Base-by-base conservation (phyloP, 1,140 invertebrate genomes). In the Pseudomyrmex concolor region DNA sequence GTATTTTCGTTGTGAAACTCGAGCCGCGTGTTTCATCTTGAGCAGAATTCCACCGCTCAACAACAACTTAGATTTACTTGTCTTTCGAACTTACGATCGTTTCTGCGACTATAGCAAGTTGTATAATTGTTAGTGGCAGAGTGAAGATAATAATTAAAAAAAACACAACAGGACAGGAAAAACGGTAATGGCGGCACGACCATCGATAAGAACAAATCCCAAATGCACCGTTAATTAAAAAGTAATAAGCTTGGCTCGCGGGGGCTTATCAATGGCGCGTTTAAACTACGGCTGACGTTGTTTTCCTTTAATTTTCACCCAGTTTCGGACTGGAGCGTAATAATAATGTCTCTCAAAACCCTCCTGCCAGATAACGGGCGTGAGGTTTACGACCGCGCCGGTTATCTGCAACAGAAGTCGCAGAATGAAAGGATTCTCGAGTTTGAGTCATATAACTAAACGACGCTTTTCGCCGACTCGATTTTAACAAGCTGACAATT, bases 231-330 rank as follows among this genome's bases (percentile, higher is more conserved):
- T 84, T 89, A 88, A 89, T 89, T 88, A 84, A 89, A 89, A 89
- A 88, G 80, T 89, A 88, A 89, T 85, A 83, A 88, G 70, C 77
- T 5, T 25, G 55, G 55, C 17, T 25, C n/a, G 22, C 60, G 62
- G 15, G 60, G 15, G 60, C 51, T 82, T 73, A 78, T 83, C 77
- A 76, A 72, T 19, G 68, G 19, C 8, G 51, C 62, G 54, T 17
- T 66, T 67, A 60, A 83, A 78, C 25, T 54, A 55, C 57, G 25
- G 45, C 66, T 57, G 19, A 51, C 57, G 82, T 74, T 89, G 86
- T 89, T 89, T 89, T 89, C 84, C 87, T 89, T 89, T 86, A 85
- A 89, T 89, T 88, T 86, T 83, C 34, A 88, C 87, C 87, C 78
- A 89, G 86, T 89, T 89, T 89, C 55, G 72, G 19, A 22, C 60